Conservation (phyloP, 2,113 vertebrate species). For the Mustelus asterias region DNA sequence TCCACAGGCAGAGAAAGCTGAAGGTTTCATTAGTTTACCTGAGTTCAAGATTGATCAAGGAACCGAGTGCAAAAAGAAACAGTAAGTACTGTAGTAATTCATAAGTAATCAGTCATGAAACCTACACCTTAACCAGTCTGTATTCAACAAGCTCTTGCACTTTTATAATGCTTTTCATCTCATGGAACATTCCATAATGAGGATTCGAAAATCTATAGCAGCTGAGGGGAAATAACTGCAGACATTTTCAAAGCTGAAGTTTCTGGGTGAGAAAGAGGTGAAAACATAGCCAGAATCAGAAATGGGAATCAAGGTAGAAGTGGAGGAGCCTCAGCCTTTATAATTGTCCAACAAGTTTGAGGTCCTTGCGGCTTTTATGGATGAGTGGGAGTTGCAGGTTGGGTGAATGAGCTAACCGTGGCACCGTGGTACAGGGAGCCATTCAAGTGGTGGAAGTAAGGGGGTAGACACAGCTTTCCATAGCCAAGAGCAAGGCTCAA, state of each 20-base stretch:
- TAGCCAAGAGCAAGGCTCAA: too few relatives aligned
- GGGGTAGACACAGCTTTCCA: too few relatives aligned
- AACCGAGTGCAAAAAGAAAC: conserved; percentile 91
- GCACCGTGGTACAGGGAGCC: too few relatives aligned
- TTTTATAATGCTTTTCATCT: neutral
- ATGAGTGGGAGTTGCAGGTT: too few relatives aligned
- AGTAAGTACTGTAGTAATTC: conserved; percentile 64
- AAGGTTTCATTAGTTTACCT: conserved; percentile 86
- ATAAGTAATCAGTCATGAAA: neutral
- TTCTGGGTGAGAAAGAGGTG: neutral
- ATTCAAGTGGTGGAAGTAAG: too few relatives aligned
- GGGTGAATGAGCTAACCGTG: too few relatives aligned
- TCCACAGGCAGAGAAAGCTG: conserved; percentile 86
- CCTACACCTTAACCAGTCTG: neutral
- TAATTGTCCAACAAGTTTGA: too few relatives aligned
- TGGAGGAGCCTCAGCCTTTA: too few relatives aligned
- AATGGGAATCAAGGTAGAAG: too few relatives aligned
- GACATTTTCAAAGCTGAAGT: neutral
- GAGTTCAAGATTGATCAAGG: conserved; percentile 87
- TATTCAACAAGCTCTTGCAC: neutral
- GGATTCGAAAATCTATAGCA: neutral
- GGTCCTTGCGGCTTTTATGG: too few relatives aligned
- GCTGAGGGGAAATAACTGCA: neutral
- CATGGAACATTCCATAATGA: neutral
- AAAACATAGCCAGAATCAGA: neutral